Percentiles rank a stretch among this genome's conserved stretches.
These are phyloP conservation scores for Irena cyanogastra DNA, from an alignment of 2,113 vertebrate species.

Conservation along the genomic window DNA sequence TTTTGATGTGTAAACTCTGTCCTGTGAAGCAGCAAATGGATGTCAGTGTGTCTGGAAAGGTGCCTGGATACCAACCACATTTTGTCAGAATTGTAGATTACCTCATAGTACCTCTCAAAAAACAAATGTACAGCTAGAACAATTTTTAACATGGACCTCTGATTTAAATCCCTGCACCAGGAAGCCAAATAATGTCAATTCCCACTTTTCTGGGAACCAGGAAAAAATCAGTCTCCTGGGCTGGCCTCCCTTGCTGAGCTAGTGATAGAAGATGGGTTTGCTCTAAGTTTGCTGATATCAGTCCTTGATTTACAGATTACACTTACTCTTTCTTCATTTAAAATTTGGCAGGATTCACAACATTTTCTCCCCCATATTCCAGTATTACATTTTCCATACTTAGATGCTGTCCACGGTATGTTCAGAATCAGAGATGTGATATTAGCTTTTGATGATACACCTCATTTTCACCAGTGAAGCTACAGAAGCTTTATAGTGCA, in stretches of 20 bases:
- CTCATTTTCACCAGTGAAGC: not conserved
- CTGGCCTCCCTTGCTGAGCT: not conserved
- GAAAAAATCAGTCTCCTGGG: not conserved
- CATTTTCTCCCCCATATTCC: not conserved
- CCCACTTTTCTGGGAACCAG: not conserved
- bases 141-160: not conserved
- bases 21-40: not conserved
- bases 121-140: not conserved
- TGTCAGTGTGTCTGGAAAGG: not conserved
- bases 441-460: not conserved
- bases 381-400: not conserved
- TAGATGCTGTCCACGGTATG: not conserved
- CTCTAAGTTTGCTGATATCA: not conserved
- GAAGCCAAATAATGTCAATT: not conserved
- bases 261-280: not conserved
- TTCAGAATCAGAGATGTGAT: not conserved
- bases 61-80: not conserved
- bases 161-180: not conserved
- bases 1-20: constrained; percentile 62
- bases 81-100: not conserved
- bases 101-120: not conserved
- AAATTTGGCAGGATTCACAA: not conserved
- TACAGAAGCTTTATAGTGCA: not conserved
- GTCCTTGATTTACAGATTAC: not conserved
- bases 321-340: not conserved